Base-by-base conservation (phyloP, 35 echinoderm and acorn worm genomes). In the Lytechinus pictus region DNA sequence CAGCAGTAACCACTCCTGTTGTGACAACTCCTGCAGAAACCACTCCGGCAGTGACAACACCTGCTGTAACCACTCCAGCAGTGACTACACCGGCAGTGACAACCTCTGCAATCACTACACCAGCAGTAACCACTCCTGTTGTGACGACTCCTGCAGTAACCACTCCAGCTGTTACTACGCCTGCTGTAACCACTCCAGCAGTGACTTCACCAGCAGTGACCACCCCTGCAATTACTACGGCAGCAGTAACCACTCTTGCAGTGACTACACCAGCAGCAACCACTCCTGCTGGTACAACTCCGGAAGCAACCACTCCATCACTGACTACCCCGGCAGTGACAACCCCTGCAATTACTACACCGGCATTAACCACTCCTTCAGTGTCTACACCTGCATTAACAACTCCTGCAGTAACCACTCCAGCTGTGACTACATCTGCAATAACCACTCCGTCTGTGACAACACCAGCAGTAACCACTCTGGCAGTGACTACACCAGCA, bases 101-200 rank as follows among this genome's bases (percentile, higher is more conserved):
- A 1, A 94, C 56, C 2, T 60, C 56, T 6, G 94, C 8, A 24
- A 21, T 95, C 1, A 95, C 94, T 13, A 71, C 94, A 10, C 52
- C 94, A 66, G 88, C 95, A 27, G 95, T 44, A 12, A 92, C 94
- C 66, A 97, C 96, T 86, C 54, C 89, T 33, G 54, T 90, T 3
- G 91, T 57, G 5, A 86, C 52, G 0, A 96, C 92, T 44, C 51
- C 16, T 93, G 56, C 95, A 29, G 86, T 44, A 12, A 95, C 94
- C 61, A 95, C 96, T 55, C 87, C 89, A 54, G 52, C 91, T 29
- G 53, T 94, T 21, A 66, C 60, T 0, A 66, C 60, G 0, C 60
- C 95, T 16, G 4, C 28, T 6, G 9, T 29, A 88, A 96, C 95
- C 19, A 96, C 95, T 51, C 16, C 57, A 28, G 56, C 28, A 1